Conservation (phyloP, 1,140 invertebrate species). For the Drosophila saltans region DNA sequence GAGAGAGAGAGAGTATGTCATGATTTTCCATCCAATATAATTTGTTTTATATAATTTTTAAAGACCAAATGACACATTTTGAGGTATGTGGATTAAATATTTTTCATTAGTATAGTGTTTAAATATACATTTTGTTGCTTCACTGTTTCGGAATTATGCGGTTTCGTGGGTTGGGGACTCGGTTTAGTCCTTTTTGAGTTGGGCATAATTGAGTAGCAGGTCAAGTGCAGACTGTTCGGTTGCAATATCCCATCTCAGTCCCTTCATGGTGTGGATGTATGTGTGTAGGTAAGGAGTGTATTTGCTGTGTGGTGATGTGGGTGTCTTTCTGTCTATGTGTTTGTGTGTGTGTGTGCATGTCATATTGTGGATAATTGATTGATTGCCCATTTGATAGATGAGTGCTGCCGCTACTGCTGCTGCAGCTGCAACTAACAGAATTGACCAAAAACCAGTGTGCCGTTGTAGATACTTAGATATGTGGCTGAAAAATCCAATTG, state of each 20-base stretch:
- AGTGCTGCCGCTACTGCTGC: conserved; percentile 3
- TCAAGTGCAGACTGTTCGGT: conserved; percentile 37
- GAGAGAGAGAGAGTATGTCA: not conserved
- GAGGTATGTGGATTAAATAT: not conserved
- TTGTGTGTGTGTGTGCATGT: conserved; percentile 11
- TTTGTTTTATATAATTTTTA: not conserved
- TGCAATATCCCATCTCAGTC: not conserved
- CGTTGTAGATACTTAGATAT: too few species aligned
- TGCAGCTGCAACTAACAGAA: not conserved
- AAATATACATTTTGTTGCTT: not conserved
- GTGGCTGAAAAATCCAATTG: not conserved
- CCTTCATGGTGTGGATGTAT: not conserved
- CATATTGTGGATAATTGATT: conserved; percentile 65
- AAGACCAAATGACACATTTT: not conserved
- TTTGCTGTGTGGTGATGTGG: too few species aligned
- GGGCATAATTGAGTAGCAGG: conserved; percentile 53
- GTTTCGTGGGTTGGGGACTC: not conserved
- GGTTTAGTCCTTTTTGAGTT: conserved; percentile 1
- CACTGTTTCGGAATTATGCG: conserved; percentile 1
- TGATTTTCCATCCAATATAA: not conserved
- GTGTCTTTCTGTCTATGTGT: not conserved
- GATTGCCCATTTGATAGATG: conserved; percentile 70
- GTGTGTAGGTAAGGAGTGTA: not conserved
- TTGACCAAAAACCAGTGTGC: conserved; percentile 8
- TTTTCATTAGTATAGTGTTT: not conserved